Base-by-base conservation (phyloP, 2,113 vertebrate species). In the Trogon surrucura region DNA sequence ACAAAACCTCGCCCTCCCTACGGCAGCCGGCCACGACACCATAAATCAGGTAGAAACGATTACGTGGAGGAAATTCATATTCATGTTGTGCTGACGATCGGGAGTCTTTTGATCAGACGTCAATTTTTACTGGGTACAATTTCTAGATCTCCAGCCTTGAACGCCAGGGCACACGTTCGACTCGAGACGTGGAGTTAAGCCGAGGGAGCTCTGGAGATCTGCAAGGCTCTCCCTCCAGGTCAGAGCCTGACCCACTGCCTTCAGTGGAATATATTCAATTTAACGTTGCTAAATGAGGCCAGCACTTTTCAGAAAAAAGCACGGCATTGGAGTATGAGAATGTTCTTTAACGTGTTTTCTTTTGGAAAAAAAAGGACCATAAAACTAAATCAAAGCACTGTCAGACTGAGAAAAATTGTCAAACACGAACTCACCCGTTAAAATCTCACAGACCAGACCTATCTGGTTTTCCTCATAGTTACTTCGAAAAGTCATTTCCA, bases 281-380 rank as follows among this genome's bases (percentile, higher is more conserved):
- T 58, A 25, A 25, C 15, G 3, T 0, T 7, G 54, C 44, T 27
- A n/a, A 54, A 77, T 6, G 2, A 2, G 30, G 30, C 3, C 25
- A 44, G 30, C 11, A 19, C 66, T 44, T 82, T 30, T 7, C 44
- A 75, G n/a, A 53, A 32, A 41, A 16, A 36, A 34, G 23, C 53
- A 6, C 1, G 4, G n/a, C 8, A 36, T 72, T 60, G 25, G 23
- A 17, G 6, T 20, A 22, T 8, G 6, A 67, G 26, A 69, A 61
- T 15, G 48, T 7, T 77, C 53, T 53, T 83, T 13, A 60, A 29
- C 23, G 25, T 17, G 34, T 41, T 58, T 50, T 47, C 50, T n/a
- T 50, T 64, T 32, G 6, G 32, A 48, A 53, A 41, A 41, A 41
- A 86, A 58, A 29, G 5, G 6, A 56, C 21, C 15, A 62, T 12